Base-by-base conservation (phyloP, 1,140 invertebrate species). In the Drosophila santomea region DNA sequence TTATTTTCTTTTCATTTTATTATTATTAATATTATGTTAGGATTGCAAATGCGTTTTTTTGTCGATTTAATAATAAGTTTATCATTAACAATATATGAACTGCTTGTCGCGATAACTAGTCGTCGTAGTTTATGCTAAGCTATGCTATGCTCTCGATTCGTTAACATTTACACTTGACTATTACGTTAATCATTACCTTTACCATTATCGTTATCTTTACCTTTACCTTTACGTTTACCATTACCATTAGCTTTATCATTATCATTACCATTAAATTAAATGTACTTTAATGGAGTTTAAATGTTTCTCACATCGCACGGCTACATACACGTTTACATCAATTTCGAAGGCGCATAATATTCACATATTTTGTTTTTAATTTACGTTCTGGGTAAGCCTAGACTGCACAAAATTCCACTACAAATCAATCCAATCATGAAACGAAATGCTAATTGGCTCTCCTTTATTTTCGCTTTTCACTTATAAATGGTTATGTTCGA, bases 301-400 rank as follows among this genome's bases (percentile, higher is more conserved):
- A 69, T 54, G 41, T 56, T 80, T 76, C 66, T 68, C 43, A 64
- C 62, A 69, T 59, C 64, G 57, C 81, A 78, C 78, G 57, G 69
- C 76, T 80, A 80, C 63, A 80, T 56, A 80, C 72, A 80, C 52
- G 64, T 72, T 72, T 78, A 75, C 80, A 84, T 83, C 63, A 75
- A 81, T 67, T 77, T 84, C 91, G 77, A 92, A 92, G 89, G 91
- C 91, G 91, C 91, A 90, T 92, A 85, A 81, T 91, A 91, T 91
- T 91, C 88, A 92, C 91, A 92, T 82, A 90, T 68, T 79, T 76
- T 74, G 50, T 32, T 68, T 64, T 61, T 63, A 52, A 57, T 82
- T 78, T 80, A 45, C 59, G 62, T 86, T 79, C 54, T 66, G 52
- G 57, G 71, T 83, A 83, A 76, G 39, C 78, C 78, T 86, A 85